Evolutionary conservation across 92 coral and sea anemone genomes (phyloP).

Genomic region (Ricordea florida): DNA sequence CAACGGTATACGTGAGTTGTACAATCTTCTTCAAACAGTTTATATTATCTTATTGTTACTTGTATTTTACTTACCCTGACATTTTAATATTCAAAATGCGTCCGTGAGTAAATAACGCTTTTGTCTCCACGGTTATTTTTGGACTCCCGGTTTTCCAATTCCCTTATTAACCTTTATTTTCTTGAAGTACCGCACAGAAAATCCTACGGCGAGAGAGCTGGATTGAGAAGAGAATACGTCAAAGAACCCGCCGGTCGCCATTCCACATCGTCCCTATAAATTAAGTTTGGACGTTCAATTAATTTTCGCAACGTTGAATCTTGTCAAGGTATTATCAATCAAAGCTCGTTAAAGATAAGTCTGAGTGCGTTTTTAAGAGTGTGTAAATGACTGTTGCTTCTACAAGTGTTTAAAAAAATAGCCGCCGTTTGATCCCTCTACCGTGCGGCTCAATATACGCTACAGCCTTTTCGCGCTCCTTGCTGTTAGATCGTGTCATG

Average conservation of each 20-base stretch:
- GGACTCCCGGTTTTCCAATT: no score
- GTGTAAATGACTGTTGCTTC: neutral
- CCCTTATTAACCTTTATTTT: neutral
- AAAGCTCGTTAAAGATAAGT: neutral
- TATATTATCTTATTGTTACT: no score
- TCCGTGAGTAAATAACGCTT: no score
- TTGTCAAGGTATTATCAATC: neutral
- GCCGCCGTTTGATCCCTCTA: no score
- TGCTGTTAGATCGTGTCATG: no score
- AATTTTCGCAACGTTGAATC: neutral
- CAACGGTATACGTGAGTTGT: no score
- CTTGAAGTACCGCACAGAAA: neutral
- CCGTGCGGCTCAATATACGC: neutral
- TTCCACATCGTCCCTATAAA: neutral
- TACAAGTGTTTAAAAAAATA: neutral
- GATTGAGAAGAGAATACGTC: neutral
- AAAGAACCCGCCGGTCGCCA: slow-evolving; percentile 3
- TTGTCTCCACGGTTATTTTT: no score
- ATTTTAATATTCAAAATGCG: no score
- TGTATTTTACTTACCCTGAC: no score
- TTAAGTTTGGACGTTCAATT: neutral
- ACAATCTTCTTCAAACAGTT: no score
- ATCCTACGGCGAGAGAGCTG: neutral
- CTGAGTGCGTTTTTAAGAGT: neutral
- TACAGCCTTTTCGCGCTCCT: neutral